Evolutionary conservation across 2,888 invertebrate genomes (phyloP).

Genomic region (Sesia bembeciformis): DNA sequence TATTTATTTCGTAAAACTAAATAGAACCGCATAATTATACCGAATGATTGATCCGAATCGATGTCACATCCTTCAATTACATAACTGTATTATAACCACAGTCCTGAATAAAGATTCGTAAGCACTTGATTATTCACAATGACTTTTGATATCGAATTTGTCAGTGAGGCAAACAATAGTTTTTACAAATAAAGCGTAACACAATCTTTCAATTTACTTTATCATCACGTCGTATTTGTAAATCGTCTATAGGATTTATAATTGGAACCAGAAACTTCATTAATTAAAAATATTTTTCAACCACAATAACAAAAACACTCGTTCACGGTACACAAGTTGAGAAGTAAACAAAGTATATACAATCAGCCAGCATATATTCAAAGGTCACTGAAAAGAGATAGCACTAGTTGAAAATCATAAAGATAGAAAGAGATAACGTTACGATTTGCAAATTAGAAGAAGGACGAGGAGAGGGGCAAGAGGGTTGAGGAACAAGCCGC

Average conservation of each 20-base stretch:
- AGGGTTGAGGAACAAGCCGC: conserved; percentile 27
- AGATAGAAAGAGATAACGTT: conserved; percentile 2
- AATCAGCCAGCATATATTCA: conserved; percentile 33
- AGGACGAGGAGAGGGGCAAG: conserved; percentile 11
- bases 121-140: conserved; percentile 61
- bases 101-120: conserved; percentile 37
- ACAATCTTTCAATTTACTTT: too few species aligned
- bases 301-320: conserved; percentile 70
- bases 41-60: conserved; percentile 1
- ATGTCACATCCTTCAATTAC: conserved; percentile 47
- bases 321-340: conserved; percentile 37
- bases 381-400: conserved; percentile 61
- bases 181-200: conserved; percentile 5
- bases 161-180: conserved; percentile 17
- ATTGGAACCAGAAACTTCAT: conserved; percentile 3
- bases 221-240: too few species aligned
- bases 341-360: conserved; percentile 71
- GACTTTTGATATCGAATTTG: conserved; percentile 57
- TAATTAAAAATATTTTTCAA: conserved; percentile 30
- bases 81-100: conserved; percentile 50
- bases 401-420: background rate
- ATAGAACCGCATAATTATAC: background rate
- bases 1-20: conserved; percentile 32
- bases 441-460: background rate
- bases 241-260: too few species aligned